phyloP scores from a whole-genome alignment of 2,797 vertebrate species.

The Coranthus polyacanthus region DNA sequence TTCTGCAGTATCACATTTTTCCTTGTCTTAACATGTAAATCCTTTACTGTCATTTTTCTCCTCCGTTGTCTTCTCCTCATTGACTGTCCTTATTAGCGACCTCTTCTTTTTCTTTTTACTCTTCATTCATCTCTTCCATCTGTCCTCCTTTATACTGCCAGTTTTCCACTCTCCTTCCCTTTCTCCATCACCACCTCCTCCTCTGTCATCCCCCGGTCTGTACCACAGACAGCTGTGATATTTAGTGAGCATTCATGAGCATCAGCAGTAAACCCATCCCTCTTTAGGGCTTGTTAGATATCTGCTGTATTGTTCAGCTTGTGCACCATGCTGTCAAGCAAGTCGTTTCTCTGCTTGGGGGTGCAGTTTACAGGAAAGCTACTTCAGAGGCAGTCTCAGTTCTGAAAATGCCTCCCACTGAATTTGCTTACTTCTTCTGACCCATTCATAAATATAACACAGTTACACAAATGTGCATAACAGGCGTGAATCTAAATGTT shows the following conservation, averaged over 20 bases:
- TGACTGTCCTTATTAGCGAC: not conserved
- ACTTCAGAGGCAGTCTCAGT: not conserved
- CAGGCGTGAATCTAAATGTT: not conserved
- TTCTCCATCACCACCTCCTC: not conserved
- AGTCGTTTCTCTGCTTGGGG: not conserved
- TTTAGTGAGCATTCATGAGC: constrained; percentile 48
- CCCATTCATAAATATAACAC: not conserved
- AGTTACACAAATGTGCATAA: too few species aligned
- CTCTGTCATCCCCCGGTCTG: not conserved
- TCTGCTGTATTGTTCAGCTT: constrained; percentile 25
- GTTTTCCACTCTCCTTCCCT: not conserved
- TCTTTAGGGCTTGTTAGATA: constrained; percentile 25
- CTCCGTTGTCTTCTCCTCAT: not conserved
- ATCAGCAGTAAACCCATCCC: constrained; percentile 27
- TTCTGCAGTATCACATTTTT: too few species aligned
- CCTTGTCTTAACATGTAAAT: too few species aligned
- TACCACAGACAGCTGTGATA: constrained; percentile 42
- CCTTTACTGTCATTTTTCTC: too few species aligned
- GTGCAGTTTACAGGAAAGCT: not conserved
- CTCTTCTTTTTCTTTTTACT: not conserved
- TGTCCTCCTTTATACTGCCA: not conserved
- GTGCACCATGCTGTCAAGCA: not conserved
- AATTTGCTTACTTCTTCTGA: not conserved
- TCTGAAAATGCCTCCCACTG: not conserved
- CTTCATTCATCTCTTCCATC: not conserved